phyloP scores from a whole-genome alignment of 2,888 invertebrate species.

The Xestia xanthographa region DNA sequence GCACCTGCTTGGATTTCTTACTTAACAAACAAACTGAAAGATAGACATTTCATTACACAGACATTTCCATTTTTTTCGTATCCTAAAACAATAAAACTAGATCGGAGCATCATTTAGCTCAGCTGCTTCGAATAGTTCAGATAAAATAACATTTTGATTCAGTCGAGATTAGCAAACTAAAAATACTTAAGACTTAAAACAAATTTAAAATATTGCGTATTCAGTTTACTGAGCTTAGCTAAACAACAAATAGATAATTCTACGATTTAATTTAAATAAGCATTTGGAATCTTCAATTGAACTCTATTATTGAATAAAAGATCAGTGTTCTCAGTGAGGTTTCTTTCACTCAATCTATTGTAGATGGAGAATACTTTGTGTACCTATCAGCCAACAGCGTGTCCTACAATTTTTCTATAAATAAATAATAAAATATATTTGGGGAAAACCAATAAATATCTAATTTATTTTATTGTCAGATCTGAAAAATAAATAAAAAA shows the following conservation, averaged over 20 bases:
- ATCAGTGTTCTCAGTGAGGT: not conserved
- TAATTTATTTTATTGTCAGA: not conserved
- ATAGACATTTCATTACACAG: slow-evolving; percentile 13
- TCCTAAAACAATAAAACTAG: slow-evolving; percentile 36
- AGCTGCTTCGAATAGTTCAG: slow-evolving; percentile 17
- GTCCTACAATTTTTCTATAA: not conserved
- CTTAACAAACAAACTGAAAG: slow-evolving; percentile 12
- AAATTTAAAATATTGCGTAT: slow-evolving; percentile 7
- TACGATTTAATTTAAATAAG: slow-evolving; percentile 6
- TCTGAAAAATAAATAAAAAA: not conserved
- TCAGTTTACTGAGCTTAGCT: not conserved
- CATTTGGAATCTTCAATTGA: slow-evolving; percentile 5
- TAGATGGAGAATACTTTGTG: not conserved
- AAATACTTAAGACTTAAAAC: too few species aligned
- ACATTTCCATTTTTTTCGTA: slow-evolving; percentile 17
- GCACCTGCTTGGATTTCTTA: not conserved
- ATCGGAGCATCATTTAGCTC: slow-evolving; percentile 8
- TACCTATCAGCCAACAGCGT: not conserved
- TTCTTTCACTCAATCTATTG: not conserved
- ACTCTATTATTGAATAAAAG: slow-evolving; percentile 5
- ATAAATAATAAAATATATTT: too few species aligned
- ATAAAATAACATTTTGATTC: slow-evolving; percentile 31
- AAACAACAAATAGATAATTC: slow-evolving; percentile 3
- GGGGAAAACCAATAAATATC: not conserved
- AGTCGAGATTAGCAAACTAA: too few species aligned